phyloP scores from a whole-genome alignment of 2,888 invertebrate genomes.

The Agapetus fuscipes region DNA sequence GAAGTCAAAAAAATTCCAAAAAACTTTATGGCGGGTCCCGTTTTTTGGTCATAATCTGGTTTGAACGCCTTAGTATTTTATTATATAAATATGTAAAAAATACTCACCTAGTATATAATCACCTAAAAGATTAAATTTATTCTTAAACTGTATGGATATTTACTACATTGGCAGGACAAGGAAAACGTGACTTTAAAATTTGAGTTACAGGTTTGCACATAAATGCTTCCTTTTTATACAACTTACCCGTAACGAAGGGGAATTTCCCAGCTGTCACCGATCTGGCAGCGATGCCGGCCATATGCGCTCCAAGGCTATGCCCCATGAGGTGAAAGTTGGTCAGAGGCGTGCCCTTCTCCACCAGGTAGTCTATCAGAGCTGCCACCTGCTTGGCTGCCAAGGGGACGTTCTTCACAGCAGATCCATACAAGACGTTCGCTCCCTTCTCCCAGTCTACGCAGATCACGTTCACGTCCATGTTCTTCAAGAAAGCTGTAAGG shows the following conservation, averaged over 20 bases:
- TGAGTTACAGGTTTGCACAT: no score
- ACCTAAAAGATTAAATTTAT: no score
- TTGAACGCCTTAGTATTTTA: no score
- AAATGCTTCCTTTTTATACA: no score
- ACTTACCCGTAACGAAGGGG: conserved; percentile 2
- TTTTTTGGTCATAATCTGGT: no score
- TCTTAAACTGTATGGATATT: no score
- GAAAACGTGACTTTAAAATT: no score
- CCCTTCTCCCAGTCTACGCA: conserved; percentile 3
- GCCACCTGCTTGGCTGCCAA: neutral
- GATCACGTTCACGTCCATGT: conserved; percentile 1
- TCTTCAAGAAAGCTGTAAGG: conserved; percentile 1
- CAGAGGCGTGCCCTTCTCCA: neutral
- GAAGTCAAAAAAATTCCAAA: no score
- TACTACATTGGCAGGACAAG: no score
- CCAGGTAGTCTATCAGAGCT: conserved; percentile 1
- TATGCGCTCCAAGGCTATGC: conserved; percentile 11
- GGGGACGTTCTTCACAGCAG: conserved; percentile 1
- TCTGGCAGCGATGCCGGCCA: conserved; percentile 3
- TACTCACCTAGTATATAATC: no score
- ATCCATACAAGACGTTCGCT: neutral
- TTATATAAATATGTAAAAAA: no score
- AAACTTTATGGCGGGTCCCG: no score
- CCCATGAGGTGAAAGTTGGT: conserved; percentile 7
- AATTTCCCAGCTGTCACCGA: neutral